Percentiles rank a stretch among this genome's conserved stretches.
These are phyloP conservation scores for Threskiornis aethiopicus DNA, from an alignment of 2,797 vertebrate genomes.

Conservation along the genomic window DNA sequence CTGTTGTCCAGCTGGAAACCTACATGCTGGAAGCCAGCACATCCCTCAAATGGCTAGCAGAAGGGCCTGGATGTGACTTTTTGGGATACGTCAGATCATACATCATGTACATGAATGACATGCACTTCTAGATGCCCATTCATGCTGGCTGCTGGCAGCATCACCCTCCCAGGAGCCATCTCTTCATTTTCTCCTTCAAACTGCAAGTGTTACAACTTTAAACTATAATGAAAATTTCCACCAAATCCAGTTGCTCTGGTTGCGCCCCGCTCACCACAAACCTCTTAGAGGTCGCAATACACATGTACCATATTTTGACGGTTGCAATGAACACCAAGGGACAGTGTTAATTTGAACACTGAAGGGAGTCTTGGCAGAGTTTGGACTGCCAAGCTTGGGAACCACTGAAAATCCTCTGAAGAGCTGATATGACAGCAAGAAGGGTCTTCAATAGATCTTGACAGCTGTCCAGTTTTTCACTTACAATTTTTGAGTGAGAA, in stretches of 20 bases:
- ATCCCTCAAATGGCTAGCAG: neutral
- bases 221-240: neutral
- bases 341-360: neutral
- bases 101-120: fast-evolving
- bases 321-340: neutral
- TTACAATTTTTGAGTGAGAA: neutral
- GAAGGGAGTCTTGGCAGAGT: neutral
- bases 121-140: neutral
- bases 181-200: neutral
- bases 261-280: neutral
- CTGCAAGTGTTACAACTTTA: neutral
- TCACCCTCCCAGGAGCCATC: neutral
- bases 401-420: neutral
- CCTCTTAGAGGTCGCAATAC: neutral
- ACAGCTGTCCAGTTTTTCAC: neutral
- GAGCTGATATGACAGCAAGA: neutral
- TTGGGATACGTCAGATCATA: neutral
- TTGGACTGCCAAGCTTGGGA: neutral
- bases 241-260: neutral
- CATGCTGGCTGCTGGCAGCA: neutral
- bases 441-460: neutral
- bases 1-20: neutral
- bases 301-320: fast-evolving
- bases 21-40: neutral
- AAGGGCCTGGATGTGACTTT: neutral